Percentiles rank a stretch among this genome's conserved stretches.
Conservation (phyloP, 2,113 vertebrate species). For the Oreochromis niloticus region DNA sequence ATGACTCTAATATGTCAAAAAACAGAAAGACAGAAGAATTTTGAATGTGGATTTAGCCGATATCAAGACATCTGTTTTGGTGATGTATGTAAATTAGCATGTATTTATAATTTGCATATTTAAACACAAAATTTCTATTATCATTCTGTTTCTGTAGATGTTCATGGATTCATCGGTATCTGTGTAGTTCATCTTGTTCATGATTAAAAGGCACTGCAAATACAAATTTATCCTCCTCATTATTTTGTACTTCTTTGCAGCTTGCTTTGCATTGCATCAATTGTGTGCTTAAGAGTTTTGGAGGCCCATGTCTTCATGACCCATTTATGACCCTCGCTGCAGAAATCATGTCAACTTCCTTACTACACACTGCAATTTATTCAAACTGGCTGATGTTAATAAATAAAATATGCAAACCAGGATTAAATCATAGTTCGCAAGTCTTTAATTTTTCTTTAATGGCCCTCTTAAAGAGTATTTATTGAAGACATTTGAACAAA, state of each 20-base stretch:
- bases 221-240: not conserved
- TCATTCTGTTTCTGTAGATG: not conserved
- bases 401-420: conserved; percentile 40
- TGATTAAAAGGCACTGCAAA: not conserved
- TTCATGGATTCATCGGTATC: not conserved
- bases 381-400: conserved; percentile 15
- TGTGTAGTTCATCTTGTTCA: fast-evolving
- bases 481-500: conserved; percentile 12
- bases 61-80: not conserved
- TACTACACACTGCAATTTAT: not conserved
- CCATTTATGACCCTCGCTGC: conserved; percentile 14
- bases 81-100: not conserved
- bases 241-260: not conserved
- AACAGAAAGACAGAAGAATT: not conserved
- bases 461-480: conserved; percentile 22
- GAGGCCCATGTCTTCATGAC: not conserved
- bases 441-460: conserved; percentile 17
- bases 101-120: not conserved
- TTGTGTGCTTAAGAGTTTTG: not conserved
- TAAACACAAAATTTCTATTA: not conserved
- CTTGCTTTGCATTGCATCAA: not conserved
- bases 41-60: not conserved
- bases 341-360: conserved; percentile 12
- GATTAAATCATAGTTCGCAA: not conserved
- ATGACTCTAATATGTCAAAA: not conserved